Base-by-base conservation (phyloP, 1,140 invertebrate genomes). In the Lasaia peninsularis region DNA sequence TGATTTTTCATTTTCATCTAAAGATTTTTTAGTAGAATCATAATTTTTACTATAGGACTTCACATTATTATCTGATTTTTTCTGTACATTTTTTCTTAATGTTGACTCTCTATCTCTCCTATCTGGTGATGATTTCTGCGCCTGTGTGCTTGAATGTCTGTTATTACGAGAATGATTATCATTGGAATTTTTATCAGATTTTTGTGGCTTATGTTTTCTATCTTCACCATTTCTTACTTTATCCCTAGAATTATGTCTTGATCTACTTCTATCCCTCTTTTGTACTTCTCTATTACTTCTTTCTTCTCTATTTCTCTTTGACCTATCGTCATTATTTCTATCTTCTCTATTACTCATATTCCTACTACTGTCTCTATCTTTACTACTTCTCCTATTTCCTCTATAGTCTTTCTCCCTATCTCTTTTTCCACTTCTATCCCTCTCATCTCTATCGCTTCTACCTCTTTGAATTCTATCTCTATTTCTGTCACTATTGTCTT, bases 191-290 rank as follows among this genome's bases (percentile, higher is more conserved):
- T 51, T 56, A 33, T 49, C 18, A 32, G 44, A 32, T 37, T 48
- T 31, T 4, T 48, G 10, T 28, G 28, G 60, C 16, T 32, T 48
- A 58, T 40, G 16, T 49, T 54, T 52, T 48, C 12, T 62, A 8
- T 24, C 34, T 60, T 54, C 49, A 40, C 44, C 31, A 33, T 58
- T 48, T 58, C 31, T 63, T 18, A 18, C 18, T 66, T 35, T 52
- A 21, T 65, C 34, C 24, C 16, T 37, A 16, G 52, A 56, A 20
- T 61, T 24, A 49, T 32, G 40, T 48, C 49, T 65, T 35, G 58
- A 60, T n/a, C 53, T 16, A 59, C 60, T 60, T 57, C 57, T 64
- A 58, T 60, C 69, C 32, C 40, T 52, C 4, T 59, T 8, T 52
- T 60, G 10, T 14, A 35, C 55, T 52, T 56, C 24, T 33, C 9